Conservation (phyloP, 2,888 invertebrate species). For the Tinea semifulvella region DNA sequence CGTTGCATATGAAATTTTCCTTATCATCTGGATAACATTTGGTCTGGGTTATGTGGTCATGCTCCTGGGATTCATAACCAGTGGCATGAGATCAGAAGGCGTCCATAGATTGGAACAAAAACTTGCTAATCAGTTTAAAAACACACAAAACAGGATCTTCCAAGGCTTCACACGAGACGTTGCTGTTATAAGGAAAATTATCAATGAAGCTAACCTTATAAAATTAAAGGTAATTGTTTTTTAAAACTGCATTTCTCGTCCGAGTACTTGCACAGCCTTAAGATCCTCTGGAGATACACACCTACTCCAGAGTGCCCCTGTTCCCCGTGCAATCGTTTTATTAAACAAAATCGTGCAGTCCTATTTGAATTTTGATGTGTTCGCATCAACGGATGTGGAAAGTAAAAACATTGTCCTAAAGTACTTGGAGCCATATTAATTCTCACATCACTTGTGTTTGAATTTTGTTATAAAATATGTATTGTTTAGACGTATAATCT, state of each 20-base stretch:
- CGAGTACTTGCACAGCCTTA: too few species aligned
- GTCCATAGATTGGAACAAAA: conserved; percentile 79
- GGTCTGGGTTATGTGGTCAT: conserved; percentile 91
- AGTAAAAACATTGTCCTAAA: too few species aligned
- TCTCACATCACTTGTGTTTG: too few species aligned
- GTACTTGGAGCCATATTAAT: too few species aligned
- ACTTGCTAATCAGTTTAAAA: conserved; percentile 78
- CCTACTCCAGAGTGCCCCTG: too few species aligned
- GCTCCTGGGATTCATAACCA: conserved; percentile 86
- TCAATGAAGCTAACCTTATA: conserved; percentile 83
- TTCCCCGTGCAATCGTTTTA: too few species aligned
- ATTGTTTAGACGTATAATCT: too few species aligned
- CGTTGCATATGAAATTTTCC: conserved; percentile 79
- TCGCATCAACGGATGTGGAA: too few species aligned
- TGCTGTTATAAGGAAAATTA: conserved; percentile 74
- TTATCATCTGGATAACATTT: conserved; percentile 90
- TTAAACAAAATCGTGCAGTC: too few species aligned
- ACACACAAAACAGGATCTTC: conserved; percentile 81
- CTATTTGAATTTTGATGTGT: too few species aligned
- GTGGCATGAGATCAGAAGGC: conserved; percentile 78
- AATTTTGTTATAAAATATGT: too few species aligned
- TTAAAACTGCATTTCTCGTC: conserved; percentile 6
- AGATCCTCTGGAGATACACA: background rate
- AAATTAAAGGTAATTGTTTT: conserved; percentile 74
- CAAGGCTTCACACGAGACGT: conserved; percentile 80